Evolutionary conservation across 2,113 vertebrate species (phyloP).

Genomic region (Chaetops frenatus): DNA sequence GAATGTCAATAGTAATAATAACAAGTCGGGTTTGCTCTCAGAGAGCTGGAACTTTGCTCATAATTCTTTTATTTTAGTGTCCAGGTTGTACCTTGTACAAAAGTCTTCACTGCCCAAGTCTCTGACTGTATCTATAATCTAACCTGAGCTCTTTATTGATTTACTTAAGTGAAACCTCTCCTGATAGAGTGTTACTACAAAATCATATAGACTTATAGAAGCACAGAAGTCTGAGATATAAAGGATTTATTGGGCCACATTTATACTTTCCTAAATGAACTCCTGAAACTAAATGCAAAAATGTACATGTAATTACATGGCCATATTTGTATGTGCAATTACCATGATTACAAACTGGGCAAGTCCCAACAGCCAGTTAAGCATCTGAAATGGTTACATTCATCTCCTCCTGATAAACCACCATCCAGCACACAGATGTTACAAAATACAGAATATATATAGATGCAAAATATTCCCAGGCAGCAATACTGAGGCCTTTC

Average conservation of each 20-base stretch:
- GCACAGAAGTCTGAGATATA: background rate
- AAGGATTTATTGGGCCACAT: background rate
- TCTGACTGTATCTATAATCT: background rate
- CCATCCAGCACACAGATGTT: background rate
- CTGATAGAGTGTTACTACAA: background rate
- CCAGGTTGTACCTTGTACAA: background rate
- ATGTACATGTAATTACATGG: constrained; percentile 8
- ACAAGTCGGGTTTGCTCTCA: background rate
- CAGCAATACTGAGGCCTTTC: background rate
- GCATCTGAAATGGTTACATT: constrained; percentile 26
- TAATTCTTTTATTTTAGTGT: background rate
- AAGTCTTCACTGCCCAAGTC: background rate
- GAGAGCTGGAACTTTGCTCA: background rate
- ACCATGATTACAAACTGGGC: constrained; percentile 39
- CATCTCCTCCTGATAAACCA: constrained; percentile 13
- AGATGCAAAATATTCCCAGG: background rate
- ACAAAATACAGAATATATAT: background rate
- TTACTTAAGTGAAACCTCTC: background rate
- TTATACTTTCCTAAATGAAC: background rate
- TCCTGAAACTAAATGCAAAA: constrained; percentile 42
- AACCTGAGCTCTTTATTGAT: background rate
- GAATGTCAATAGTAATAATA: background rate
- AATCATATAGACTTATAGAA: constrained; percentile 16
- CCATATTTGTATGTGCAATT: constrained; percentile 29
- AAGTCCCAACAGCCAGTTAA: constrained; percentile 27